Percentiles rank a stretch among this genome's conserved stretches.
Evolutionary conservation across 1,140 invertebrate species (phyloP).

Genomic region (Diorhabda carinulata): DNA sequence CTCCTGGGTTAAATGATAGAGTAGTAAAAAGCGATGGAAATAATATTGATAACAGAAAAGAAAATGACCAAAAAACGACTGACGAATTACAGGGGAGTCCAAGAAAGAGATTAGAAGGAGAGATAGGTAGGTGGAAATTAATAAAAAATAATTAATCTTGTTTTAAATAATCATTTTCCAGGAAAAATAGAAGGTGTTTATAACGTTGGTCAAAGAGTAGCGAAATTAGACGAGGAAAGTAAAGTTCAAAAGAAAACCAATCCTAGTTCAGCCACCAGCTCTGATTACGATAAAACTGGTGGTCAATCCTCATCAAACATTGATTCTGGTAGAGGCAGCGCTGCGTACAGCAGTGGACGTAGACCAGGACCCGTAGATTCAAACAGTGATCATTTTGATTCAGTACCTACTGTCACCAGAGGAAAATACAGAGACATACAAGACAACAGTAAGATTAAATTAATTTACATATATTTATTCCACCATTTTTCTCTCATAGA

Average conservation of each 20-base stretch:
- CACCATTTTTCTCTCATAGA: neutral
- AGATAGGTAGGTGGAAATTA: constrained; percentile 37
- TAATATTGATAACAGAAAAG: constrained; percentile 13
- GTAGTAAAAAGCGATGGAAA: constrained; percentile 14
- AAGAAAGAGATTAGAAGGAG: constrained; percentile 40
- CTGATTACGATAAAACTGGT: constrained; percentile 68
- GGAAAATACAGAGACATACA: constrained; percentile 30
- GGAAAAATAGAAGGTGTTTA: constrained; percentile 44
- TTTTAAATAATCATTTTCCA: neutral
- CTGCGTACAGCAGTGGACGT: constrained; percentile 69
- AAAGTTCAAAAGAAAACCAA: constrained; percentile 51
- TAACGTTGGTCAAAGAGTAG: constrained; percentile 37
- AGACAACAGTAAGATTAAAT: constrained; percentile 23
- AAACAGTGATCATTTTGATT: constrained; percentile 52
- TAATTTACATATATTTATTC: constrained; percentile 1
- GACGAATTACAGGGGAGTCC: constrained; percentile 37
- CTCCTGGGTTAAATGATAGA: neutral
- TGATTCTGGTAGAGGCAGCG: constrained; percentile 71
- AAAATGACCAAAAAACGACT: constrained; percentile 33
- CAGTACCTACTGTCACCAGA: constrained; percentile 12
- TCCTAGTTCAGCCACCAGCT: constrained; percentile 54
- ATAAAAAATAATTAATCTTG: neutral
- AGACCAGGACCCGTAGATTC: constrained; percentile 53
- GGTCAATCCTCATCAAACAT: constrained; percentile 65
- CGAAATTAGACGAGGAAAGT: constrained; percentile 35